Base-by-base conservation (phyloP, 2,888 invertebrate species). In the Leuctra nigra region DNA sequence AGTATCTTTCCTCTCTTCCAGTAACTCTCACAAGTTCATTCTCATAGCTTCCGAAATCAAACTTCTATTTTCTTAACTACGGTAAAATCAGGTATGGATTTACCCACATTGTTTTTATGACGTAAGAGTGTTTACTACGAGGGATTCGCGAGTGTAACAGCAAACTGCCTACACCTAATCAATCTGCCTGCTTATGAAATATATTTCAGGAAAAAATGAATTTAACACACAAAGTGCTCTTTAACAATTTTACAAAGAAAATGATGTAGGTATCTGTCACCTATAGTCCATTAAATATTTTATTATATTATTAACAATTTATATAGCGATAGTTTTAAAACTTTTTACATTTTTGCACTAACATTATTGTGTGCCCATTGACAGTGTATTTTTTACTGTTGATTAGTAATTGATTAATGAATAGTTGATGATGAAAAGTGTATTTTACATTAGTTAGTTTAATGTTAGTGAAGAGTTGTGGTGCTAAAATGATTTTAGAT, bases 341-440 rank as follows among this genome's bases (percentile, higher is more conserved):
- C 50, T 48, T 33, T 50, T 33, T 50, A 50, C 33, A 50, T 20
- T 50, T 50, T 50, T 50, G 50, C 50, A 50, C 50, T 50, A 50
- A 50, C 20, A 29, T 7, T 7, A 29, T 7, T 29, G 29, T 29
- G 29, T 29, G 29, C 29, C 29, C 29, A 29, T 29, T 29, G 29
- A 29, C 6, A 7, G 29, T 7, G 29, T 29, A 29, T 29, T 29
- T 29, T 29, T 29, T 29, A 29, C 29, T 29, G 29, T 29, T 29
- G 29, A 29, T 29, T 7, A 29, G n/a, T n/a, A n/a, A n/a, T n/a
- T n/a, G n/a, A n/a, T n/a, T n/a, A n/a, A n/a, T n/a, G n/a, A n/a
- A n/a, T n/a, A n/a, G n/a, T n/a, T n/a, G n/a, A n/a, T n/a, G 11
- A 29, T 29, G 29, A 29, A 29, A 7, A 29, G 29, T 7, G 6